A percentile compares a stretch with the other conserved stretches of the same genome.
Evolutionary conservation across 2,888 invertebrate species (phyloP).

Genomic region (Eristalis arbustorum): DNA sequence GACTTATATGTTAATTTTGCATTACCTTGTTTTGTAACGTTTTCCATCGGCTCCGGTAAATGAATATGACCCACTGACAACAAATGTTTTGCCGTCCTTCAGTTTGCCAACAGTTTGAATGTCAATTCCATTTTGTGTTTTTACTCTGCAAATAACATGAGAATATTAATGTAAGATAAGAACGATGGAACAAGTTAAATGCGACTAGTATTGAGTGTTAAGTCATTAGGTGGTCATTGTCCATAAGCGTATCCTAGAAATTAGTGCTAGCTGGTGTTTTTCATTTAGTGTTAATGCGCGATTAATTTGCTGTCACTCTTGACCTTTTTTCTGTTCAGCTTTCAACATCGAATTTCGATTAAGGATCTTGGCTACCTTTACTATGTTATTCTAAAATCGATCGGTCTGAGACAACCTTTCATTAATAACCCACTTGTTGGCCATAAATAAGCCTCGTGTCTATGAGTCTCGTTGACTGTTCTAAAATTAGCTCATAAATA

Average conservation of each 20-base stretch:
- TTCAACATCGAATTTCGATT: background rate
- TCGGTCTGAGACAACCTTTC: background rate
- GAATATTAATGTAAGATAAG: background rate
- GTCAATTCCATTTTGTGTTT: conserved; percentile 80
- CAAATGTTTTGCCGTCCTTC: conserved; percentile 79
- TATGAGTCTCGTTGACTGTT: background rate
- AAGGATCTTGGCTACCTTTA: background rate
- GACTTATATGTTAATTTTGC: background rate
- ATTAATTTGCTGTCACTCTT: too few species aligned
- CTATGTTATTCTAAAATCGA: background rate
- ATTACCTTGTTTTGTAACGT: conserved; percentile 77
- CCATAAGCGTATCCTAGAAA: too few species aligned
- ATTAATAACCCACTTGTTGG: background rate
- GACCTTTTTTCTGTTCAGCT: too few species aligned
- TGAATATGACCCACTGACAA: conserved; percentile 79
- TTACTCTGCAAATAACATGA: conserved; percentile 74
- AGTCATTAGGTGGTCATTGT: too few species aligned
- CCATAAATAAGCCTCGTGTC: background rate
- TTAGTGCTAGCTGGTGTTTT: too few species aligned
- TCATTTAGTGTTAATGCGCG: too few species aligned
- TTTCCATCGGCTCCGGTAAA: conserved; percentile 80
- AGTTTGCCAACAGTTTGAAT: conserved; percentile 79
- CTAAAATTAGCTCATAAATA: background rate
- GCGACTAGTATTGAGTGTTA: background rate
- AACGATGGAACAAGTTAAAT: background rate